A percentile compares a stretch with the other conserved stretches of the same genome.
Conservation (phyloP, 2,888 invertebrate genomes). For the Cheilosia scutellata region DNA sequence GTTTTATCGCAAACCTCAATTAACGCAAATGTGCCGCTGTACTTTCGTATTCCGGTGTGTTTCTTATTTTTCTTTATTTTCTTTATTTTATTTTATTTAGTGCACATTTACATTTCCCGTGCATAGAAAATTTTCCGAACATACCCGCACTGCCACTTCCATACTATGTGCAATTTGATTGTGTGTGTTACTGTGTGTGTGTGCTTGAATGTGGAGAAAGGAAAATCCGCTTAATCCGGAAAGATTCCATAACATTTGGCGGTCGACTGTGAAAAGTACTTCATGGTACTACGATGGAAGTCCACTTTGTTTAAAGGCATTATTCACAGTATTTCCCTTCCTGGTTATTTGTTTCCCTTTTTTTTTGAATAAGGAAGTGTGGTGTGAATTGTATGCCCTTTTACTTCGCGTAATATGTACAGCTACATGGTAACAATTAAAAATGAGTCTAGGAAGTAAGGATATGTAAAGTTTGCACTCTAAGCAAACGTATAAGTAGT, state of each 20-base stretch:
- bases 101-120: constrained; percentile 69
- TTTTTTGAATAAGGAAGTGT: constrained; percentile 55
- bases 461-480: constrained; percentile 9
- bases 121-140: constrained; percentile 17
- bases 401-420: constrained; percentile 6
- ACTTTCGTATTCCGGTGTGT: constrained; percentile 42
- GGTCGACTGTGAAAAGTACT: constrained; percentile 58
- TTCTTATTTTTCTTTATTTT: constrained; percentile 10
- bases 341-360: constrained; percentile 5
- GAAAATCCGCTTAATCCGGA: constrained; percentile 65
- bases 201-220: background rate
- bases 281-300: constrained; percentile 29
- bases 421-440: constrained; percentile 47
- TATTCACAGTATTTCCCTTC: constrained; percentile 4
- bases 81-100: constrained; percentile 40
- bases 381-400: constrained; percentile 44
- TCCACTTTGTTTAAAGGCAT: constrained; percentile 40
- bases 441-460: constrained; percentile 38
- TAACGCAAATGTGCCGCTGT: constrained; percentile 68
- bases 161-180: background rate
- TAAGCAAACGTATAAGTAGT: background rate
- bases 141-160: background rate
- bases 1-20: constrained; percentile 72
- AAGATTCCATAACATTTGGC: constrained; percentile 66
- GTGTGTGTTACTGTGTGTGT: background rate